phyloP scores from a whole-genome alignment of 2,113 vertebrate genomes.

The Eulacestoma nigropectus region DNA sequence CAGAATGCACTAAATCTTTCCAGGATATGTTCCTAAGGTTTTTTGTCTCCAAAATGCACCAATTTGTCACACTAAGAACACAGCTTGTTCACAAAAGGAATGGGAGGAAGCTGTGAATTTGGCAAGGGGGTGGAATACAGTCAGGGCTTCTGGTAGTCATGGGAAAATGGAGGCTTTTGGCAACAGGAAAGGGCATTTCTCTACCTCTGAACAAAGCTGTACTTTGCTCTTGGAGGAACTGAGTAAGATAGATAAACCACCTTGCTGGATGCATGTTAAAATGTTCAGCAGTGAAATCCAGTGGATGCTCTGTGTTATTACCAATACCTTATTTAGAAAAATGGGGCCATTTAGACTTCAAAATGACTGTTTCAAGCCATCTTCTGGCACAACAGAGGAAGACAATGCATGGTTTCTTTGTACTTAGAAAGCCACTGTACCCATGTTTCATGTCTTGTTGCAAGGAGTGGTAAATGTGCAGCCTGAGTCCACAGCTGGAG shows the following conservation, averaged over 20 bases:
- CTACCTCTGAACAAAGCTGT: neutral
- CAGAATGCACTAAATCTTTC: neutral
- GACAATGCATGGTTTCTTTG: neutral
- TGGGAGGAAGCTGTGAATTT: neutral
- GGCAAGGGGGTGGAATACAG: neutral
- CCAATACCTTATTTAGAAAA: neutral
- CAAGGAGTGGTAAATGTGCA: neutral
- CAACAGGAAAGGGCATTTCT: neutral
- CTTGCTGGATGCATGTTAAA: neutral
- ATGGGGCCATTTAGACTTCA: neutral
- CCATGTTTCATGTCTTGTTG: neutral
- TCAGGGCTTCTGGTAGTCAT: neutral
- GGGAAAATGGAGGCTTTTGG: neutral
- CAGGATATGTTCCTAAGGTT: neutral
- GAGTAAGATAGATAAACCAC: neutral
- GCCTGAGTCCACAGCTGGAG: neutral
- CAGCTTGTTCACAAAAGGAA: neutral
- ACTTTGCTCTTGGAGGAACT: neutral
- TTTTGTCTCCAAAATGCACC: neutral
- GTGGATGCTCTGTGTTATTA: neutral
- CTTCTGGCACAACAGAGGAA: neutral
- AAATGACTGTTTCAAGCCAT: neutral
- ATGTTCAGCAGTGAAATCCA: neutral
- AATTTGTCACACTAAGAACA: neutral
- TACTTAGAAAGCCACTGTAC: neutral